These are phyloP conservation scores for Drosophila kanekoi DNA, from an alignment of 2,888 invertebrate species.

Conservation along the genomic window DNA sequence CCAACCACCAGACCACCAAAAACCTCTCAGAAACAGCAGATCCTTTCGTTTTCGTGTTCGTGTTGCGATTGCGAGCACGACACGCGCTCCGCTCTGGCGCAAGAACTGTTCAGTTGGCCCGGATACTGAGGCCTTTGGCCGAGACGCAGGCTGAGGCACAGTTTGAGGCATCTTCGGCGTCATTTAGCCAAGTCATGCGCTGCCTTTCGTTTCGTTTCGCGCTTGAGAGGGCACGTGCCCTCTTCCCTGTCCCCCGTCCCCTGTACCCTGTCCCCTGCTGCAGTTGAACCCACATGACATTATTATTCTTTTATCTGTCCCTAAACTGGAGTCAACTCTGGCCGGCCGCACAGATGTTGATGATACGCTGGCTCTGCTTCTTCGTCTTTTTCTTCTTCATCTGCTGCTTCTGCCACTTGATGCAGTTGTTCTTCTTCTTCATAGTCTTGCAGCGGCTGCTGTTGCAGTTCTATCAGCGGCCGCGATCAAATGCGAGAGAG, in stretches of 20 bases:
- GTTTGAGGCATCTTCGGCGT: slow-evolving; percentile 44
- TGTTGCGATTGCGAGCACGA: slow-evolving; percentile 4
- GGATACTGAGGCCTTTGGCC: slow-evolving; percentile 4
- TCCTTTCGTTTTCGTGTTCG: background rate
- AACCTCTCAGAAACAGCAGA: too few species aligned
- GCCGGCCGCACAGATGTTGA: slow-evolving; percentile 17
- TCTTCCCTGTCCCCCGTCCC: slow-evolving; percentile 29
- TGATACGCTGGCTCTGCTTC: background rate
- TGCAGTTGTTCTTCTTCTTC: slow-evolving; percentile 17
- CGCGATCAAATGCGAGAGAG: slow-evolving; percentile 8
- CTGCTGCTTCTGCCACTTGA: slow-evolving; percentile 12
- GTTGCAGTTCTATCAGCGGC: slow-evolving; percentile 15
- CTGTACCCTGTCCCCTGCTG: background rate
- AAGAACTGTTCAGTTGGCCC: background rate
- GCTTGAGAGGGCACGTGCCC: slow-evolving; percentile 81
- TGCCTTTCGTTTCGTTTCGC: slow-evolving; percentile 59
- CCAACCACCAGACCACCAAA: too few species aligned
- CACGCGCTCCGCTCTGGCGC: slow-evolving; percentile 2
- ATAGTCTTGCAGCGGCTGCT: slow-evolving; percentile 14
- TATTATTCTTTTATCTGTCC: slow-evolving; percentile 28
- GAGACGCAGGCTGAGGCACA: slow-evolving; percentile 10
- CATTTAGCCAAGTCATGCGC: slow-evolving; percentile 44
- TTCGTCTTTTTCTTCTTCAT: slow-evolving; percentile 1
- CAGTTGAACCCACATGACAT: slow-evolving; percentile 76
- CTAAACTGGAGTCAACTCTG: slow-evolving; percentile 17